These are phyloP conservation scores for Margarornis squamiger DNA, from an alignment of 2,797 vertebrate species.

Conservation along the genomic window DNA sequence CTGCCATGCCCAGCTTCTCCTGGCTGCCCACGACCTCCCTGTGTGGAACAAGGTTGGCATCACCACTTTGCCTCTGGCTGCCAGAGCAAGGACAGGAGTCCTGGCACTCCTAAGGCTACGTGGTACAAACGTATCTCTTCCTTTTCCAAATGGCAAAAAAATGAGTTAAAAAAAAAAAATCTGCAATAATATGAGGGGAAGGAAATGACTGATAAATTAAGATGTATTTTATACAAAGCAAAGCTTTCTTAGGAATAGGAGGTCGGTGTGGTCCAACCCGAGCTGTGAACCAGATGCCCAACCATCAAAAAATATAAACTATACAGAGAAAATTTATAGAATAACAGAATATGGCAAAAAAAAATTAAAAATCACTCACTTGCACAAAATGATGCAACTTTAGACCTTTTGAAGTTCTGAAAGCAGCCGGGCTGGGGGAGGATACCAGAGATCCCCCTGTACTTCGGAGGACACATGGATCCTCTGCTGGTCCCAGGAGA, in stretches of 20 bases:
- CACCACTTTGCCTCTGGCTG: neutral
- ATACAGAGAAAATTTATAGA: neutral
- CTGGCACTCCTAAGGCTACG: accelerated
- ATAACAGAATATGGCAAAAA: neutral
- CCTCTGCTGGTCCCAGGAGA: neutral
- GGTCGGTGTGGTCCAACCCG: neutral
- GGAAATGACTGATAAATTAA: accelerated
- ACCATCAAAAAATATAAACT: neutral
- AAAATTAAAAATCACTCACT: neutral
- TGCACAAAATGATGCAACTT: conserved; percentile 3
- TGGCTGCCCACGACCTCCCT: neutral
- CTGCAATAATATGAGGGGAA: accelerated
- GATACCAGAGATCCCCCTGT: neutral
- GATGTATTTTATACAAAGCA: accelerated
- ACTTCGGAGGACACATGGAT: neutral
- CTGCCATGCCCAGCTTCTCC: neutral
- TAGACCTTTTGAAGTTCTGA: neutral
- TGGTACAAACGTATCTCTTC: neutral
- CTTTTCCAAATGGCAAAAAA: neutral
- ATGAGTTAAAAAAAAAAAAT: accelerated
- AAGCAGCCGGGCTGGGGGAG: neutral
- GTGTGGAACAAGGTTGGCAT: neutral
- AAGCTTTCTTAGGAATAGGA: neutral
- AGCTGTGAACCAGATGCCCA: neutral
- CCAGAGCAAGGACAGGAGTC: neutral